Evolutionary conservation across 2,888 invertebrate genomes (phyloP).

Genomic region (Proisotoma minuta): DNA sequence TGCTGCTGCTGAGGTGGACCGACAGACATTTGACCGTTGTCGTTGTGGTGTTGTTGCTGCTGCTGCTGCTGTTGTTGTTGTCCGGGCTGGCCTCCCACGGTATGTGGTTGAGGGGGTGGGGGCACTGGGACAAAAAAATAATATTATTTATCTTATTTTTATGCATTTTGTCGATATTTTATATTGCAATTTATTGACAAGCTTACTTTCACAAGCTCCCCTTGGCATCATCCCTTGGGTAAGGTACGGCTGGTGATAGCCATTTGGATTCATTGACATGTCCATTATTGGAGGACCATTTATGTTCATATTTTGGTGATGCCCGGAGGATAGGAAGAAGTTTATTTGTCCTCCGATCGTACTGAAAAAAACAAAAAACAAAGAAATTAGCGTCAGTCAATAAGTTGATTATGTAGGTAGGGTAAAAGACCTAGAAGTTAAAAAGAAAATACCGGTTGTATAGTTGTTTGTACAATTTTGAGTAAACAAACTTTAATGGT

Average conservation of each 20-base stretch:
- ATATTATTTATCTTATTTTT: no score
- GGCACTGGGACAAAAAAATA: no score
- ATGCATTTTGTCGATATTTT: no score
- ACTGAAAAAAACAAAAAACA: conserved; percentile 25
- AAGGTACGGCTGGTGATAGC: conserved; percentile 48
- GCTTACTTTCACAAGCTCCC: no score
- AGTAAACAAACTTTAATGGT: no score
- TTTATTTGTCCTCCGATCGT: conserved; percentile 43
- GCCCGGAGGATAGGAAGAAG: conserved; percentile 8
- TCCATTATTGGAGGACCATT: conserved; percentile 48
- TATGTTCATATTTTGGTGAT: conserved; percentile 47
- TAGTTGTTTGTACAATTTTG: no score
- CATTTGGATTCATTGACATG: conserved; percentile 48
- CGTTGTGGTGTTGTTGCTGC: conserved; percentile 42
- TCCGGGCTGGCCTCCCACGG: conserved; percentile 40
- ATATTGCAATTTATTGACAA: no score
- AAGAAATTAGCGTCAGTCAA: no score
- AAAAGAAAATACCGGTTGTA: no score
- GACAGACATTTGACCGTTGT: conserved; percentile 44
- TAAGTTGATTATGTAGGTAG: no score
- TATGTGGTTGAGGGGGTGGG: conserved; percentile 45
- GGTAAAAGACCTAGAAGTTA: no score
- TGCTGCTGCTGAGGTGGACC: conserved; percentile 43
- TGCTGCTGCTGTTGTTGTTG: conserved; percentile 46
- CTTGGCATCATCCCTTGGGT: conserved; percentile 47